A percentile compares a stretch with the other conserved stretches of the same genome.
Evolutionary conservation across 2,797 vertebrate genomes (phyloP).

Genomic region (Coendou prehensilis): DNA sequence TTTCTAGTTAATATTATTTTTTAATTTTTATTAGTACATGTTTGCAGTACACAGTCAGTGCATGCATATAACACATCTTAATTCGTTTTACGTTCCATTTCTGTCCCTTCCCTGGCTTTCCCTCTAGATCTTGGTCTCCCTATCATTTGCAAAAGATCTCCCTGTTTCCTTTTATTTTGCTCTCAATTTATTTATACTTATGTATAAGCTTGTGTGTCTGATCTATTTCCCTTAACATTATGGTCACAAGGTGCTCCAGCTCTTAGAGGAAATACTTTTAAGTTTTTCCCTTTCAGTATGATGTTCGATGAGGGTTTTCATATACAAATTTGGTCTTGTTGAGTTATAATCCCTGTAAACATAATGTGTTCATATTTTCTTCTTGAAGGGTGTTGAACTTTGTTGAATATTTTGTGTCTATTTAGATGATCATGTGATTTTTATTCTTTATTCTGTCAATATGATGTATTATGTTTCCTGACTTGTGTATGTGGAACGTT

Average conservation of each 20-base stretch:
- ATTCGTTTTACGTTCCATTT: too few species aligned
- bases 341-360: not conserved
- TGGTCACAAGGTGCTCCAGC: not conserved
- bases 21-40: too few species aligned
- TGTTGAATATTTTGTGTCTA: not conserved
- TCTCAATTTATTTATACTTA: not conserved
- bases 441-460: not conserved
- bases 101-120: too few species aligned
- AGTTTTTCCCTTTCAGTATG: not conserved
- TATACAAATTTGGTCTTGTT: not conserved
- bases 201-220: not conserved
- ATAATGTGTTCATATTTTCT: not conserved
- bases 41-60: too few species aligned
- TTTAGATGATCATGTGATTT: not conserved
- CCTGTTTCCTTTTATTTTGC: too few species aligned
- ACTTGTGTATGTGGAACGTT: not conserved
- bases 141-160: too few species aligned
- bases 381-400: not conserved
- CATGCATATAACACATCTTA: too few species aligned
- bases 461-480: not conserved
- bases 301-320: not conserved
- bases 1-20: not conserved
- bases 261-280: not conserved
- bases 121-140: too few species aligned
- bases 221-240: not conserved